Conservation (phyloP, 1,140 invertebrate species). For the Lethrus apterus region DNA sequence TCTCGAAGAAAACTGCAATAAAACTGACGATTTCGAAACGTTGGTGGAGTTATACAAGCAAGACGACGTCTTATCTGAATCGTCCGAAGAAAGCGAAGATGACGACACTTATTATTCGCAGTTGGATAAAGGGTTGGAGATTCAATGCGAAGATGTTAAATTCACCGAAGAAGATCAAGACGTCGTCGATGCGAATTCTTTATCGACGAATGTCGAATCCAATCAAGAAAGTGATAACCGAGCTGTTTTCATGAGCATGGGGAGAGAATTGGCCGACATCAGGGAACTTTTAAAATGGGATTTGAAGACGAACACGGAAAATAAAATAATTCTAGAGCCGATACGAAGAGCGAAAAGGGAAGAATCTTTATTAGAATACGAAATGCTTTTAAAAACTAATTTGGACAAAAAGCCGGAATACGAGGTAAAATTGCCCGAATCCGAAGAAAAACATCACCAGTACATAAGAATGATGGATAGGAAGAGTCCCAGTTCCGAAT, state of each 20-base stretch:
- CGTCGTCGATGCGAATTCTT: background rate
- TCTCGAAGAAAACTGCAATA: background rate
- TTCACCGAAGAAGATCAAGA: background rate
- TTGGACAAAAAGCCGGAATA: background rate
- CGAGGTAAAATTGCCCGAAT: conserved; percentile 2
- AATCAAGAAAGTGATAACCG: background rate
- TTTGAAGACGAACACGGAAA: conserved; percentile 9
- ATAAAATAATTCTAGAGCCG: conserved; percentile 5
- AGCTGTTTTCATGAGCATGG: background rate
- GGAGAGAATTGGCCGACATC: conserved; percentile 8
- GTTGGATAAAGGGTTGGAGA: conserved; percentile 6
- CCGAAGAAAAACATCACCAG: background rate
- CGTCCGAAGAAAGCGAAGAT: conserved; percentile 1
- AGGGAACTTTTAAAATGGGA: conserved; percentile 14
- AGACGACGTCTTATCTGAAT: background rate
- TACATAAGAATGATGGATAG: conserved; percentile 4
- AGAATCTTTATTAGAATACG: conserved; percentile 1
- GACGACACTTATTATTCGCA: conserved; percentile 7
- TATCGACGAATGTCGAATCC: background rate
- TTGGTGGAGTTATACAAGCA: background rate
- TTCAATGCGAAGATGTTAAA: conserved; percentile 1
- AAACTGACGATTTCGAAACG: conserved; percentile 10
- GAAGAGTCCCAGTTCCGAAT: background rate
- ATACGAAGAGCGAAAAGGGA: background rate
- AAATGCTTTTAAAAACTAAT: background rate